Conservation (phyloP, 2,113 vertebrate species). For the Poecilia latipinna region DNA sequence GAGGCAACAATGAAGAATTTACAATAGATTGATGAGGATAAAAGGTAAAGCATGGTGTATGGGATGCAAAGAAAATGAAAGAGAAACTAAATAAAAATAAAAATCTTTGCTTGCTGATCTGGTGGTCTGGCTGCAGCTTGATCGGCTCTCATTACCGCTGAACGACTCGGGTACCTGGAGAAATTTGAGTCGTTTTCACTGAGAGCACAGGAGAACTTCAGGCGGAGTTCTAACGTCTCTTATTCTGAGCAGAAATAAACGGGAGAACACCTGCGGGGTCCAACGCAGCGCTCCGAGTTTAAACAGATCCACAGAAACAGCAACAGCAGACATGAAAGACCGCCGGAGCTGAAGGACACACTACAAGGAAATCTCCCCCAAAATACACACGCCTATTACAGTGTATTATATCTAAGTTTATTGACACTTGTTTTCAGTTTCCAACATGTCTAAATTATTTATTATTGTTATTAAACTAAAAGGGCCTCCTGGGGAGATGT, state of each 20-base stretch:
- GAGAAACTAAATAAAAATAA: constrained; percentile 1
- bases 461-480: neutral
- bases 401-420: neutral
- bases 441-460: neutral
- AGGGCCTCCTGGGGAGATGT: neutral
- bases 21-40: constrained; percentile 25
- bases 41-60: constrained; percentile 41
- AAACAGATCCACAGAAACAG: constrained; percentile 8
- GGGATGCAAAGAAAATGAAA: neutral
- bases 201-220: neutral
- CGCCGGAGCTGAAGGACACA: neutral
- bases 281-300: neutral
- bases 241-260: neutral
- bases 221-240: neutral
- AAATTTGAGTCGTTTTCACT: constrained; percentile 8
- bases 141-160: constrained; percentile 33
- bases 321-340: neutral
- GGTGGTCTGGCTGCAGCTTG: neutral
- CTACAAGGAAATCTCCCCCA: too few species aligned
- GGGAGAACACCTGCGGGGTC: neutral
- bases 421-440: constrained; percentile 9
- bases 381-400: neutral
- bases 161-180: neutral
- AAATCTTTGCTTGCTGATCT: constrained; percentile 18
- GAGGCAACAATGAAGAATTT: constrained; percentile 47